phyloP scores from a whole-genome alignment of 2,888 invertebrate genomes.

The Aphodius sticticus region DNA sequence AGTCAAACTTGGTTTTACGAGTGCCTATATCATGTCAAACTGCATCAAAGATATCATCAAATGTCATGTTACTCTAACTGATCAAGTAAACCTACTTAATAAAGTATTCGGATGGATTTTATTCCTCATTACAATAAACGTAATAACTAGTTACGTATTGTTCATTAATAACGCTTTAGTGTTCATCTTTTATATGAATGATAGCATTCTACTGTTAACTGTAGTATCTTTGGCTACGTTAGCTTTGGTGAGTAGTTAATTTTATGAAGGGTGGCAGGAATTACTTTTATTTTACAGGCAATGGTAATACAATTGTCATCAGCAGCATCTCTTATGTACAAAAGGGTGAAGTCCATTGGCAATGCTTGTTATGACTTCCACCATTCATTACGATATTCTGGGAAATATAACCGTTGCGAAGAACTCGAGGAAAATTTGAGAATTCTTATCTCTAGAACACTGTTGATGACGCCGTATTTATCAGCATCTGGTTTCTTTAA shows the following conservation, averaged over 20 bases:
- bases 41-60: not conserved
- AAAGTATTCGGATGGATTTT: conserved; percentile 26
- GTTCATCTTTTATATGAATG: not conserved
- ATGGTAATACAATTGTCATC: conserved; percentile 12
- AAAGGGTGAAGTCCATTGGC: not conserved
- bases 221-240: not conserved
- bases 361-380: not conserved
- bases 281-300: conserved; percentile 8
- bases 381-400: not conserved
- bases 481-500: conserved; percentile 13
- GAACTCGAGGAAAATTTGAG: not conserved
- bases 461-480: not conserved
- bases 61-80: not conserved
- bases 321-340: not conserved
- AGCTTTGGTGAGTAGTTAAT: conserved; percentile 8
- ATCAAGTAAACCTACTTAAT: conserved; percentile 17
- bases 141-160: conserved; percentile 11
- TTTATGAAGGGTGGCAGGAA: not conserved
- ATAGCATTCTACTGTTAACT: not conserved
- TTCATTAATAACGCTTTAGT: conserved; percentile 18
- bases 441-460: not conserved
- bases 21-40: not conserved
- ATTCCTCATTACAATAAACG: conserved; percentile 18
- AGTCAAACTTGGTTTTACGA: not conserved
- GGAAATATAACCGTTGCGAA: not conserved